Evolutionary conservation across 2,888 invertebrate genomes (phyloP).

Genomic region (Heliconius cydno): DNA sequence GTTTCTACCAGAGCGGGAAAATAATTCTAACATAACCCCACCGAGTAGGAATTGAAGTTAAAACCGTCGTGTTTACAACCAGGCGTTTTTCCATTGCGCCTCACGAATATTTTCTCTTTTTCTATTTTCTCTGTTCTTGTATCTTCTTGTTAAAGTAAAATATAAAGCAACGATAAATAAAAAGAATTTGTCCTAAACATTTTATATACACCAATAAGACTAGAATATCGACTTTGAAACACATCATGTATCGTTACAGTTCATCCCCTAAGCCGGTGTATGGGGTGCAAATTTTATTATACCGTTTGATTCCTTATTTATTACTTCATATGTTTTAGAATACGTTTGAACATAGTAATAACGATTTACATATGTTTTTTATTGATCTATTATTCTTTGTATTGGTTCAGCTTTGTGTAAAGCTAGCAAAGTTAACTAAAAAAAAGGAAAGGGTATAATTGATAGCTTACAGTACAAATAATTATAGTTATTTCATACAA

Average conservation of each 20-base stretch:
- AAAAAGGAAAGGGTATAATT: too few relatives aligned
- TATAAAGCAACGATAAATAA: not conserved
- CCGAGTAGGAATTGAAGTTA: not conserved
- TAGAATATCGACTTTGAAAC: constrained; percentile 23
- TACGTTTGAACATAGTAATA: not conserved
- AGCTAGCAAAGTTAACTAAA: too few relatives aligned
- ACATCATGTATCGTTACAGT: constrained; percentile 36
- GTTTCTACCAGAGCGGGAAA: too few relatives aligned
- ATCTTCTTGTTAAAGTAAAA: not conserved
- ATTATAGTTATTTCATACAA: too few relatives aligned
- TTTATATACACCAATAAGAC: not conserved
- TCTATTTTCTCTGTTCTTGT: not conserved
- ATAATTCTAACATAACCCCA: too few relatives aligned
- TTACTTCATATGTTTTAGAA: constrained; percentile 13
- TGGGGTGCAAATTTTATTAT: constrained; percentile 25
- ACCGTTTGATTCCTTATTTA: constrained; percentile 22
- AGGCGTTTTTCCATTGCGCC: not conserved
- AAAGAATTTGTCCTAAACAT: not conserved
- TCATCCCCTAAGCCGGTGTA: constrained; percentile 34
- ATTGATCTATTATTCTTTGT: not conserved
- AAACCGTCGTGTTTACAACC: not conserved
- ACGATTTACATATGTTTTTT: constrained; percentile 7
- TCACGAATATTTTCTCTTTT: not conserved
- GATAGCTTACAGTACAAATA: too few relatives aligned
- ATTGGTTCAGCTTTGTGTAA: too few relatives aligned